Conservation (phyloP, 2,797 vertebrate genomes). For the Pipistrellus pygmaeus region DNA sequence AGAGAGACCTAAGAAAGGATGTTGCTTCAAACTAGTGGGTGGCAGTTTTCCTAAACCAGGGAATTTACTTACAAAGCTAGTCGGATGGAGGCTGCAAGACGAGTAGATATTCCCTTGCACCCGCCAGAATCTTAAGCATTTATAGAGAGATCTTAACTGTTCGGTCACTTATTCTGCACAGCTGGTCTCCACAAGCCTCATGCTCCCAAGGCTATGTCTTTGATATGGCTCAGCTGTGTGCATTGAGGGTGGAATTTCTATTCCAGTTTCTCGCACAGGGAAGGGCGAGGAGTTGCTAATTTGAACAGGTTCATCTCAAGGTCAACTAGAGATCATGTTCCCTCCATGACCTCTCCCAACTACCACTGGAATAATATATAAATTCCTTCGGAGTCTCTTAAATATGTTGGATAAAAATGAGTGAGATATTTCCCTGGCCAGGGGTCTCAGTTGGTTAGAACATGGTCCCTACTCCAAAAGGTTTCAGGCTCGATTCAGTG, state of each 20-base stretch:
- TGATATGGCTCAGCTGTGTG: background rate
- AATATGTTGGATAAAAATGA: background rate
- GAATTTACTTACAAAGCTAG: background rate
- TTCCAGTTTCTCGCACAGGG: background rate
- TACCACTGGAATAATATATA: background rate
- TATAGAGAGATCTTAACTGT: background rate
- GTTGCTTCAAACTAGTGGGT: background rate
- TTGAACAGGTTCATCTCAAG: background rate
- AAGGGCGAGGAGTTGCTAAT: background rate
- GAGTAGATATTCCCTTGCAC: rapidly evolving
- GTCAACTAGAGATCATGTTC: background rate
- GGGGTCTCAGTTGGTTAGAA: background rate
- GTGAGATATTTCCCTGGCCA: background rate
- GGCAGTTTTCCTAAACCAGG: background rate
- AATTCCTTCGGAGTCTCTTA: background rate
- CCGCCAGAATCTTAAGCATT: background rate
- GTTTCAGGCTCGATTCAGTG: background rate
- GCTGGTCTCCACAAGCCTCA: background rate
- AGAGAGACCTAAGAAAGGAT: background rate
- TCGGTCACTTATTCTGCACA: background rate
- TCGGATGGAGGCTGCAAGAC: rapidly evolving
- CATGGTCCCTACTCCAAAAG: background rate
- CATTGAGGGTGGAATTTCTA: background rate
- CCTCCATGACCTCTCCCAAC: background rate
- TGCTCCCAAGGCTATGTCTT: background rate